Conservation (phyloP, 2,888 invertebrate genomes). For the Ecliptopera silaceata region DNA sequence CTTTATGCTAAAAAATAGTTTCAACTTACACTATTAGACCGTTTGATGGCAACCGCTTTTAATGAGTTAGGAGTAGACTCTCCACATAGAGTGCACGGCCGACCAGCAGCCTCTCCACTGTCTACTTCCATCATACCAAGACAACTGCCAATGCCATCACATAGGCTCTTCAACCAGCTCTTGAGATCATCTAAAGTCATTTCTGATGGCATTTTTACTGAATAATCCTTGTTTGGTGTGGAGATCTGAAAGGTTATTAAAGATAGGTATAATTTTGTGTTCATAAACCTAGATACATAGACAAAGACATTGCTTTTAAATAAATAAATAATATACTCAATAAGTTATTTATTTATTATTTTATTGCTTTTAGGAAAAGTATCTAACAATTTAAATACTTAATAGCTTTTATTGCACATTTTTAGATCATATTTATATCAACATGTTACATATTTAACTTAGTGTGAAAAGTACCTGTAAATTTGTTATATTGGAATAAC, state of each 20-base stretch:
- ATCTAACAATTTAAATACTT: too few species aligned
- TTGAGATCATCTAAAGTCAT: conserved; percentile 73
- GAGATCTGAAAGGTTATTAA: conserved; percentile 56
- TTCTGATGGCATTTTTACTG: conserved; percentile 82
- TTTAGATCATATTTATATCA: neutral
- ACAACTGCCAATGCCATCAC: conserved; percentile 81
- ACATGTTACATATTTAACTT: neutral
- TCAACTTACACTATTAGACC: conserved; percentile 61
- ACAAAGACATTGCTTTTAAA: too few species aligned
- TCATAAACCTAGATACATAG: neutral
- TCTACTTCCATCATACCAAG: conserved; percentile 81
- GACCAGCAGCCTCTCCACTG: conserved; percentile 67
- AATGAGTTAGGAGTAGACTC: conserved; percentile 67
- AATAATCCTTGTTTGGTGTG: conserved; percentile 72
- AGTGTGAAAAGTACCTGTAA: conserved; percentile 57
- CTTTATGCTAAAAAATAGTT: neutral
- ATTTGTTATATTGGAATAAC: conserved; percentile 71
- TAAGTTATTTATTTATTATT: too few species aligned
- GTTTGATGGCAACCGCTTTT: conserved; percentile 59
- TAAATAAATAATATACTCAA: too few species aligned
- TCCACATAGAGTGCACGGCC: conserved; percentile 71
- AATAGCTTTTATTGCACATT: too few species aligned
- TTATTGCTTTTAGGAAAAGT: too few species aligned
- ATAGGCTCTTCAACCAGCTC: conserved; percentile 77
- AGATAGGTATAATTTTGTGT: neutral